Base-by-base conservation (phyloP, 2,888 invertebrate species). In the Dysmachus trigonus region DNA sequence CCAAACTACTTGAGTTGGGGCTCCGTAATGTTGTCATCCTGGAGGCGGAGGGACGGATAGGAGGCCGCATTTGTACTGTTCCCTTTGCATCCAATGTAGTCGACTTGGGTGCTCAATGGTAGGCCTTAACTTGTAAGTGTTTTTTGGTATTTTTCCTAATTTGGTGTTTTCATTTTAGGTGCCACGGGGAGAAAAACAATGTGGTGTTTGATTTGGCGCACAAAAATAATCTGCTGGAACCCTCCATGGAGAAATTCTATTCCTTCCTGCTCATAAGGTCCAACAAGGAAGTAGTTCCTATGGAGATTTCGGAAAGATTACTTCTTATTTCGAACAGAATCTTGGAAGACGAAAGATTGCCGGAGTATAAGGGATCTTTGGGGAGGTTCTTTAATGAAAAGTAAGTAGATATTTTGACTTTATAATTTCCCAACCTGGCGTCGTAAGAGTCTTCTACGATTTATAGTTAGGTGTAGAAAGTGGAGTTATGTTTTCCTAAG, bases 101-200 rank as follows among this genome's bases (percentile, higher is more conserved):
- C 5, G 96, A 97, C 90, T 89, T 96, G 81, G 96, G 96, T 0
- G 96, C 96, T 74, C 96, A 96, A 88, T 97, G 96, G 96, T 95
- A 85, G 13, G 30, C 10, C 13, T n/a, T 6, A 47, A n/a, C 6
- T n/a, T n/a, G 1, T 5, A 4, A 47, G 5, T 47, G 47, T 6
- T 4, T 0, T 47, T n/a, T 1, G 47, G 1, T 5, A n/a, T 18
- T 47, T n/a, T 1, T n/a, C 0, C 15, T n/a, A n/a, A 47, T 51
- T 62, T 10, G 22, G 7, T 27, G 22, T 62, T 8, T 18, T 18
- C 76, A 81, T 13, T 41, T 83, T 72, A 93, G 93, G 93, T 93
- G 95, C 86, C 95, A 96, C 88, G 96, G 96, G 0, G 95, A 96
- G 90, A 92, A 94, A 90, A 93, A 93, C 76, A 95, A 95, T 91